phyloP scores from a whole-genome alignment of 2,113 vertebrate species.

The Alosa alosa region DNA sequence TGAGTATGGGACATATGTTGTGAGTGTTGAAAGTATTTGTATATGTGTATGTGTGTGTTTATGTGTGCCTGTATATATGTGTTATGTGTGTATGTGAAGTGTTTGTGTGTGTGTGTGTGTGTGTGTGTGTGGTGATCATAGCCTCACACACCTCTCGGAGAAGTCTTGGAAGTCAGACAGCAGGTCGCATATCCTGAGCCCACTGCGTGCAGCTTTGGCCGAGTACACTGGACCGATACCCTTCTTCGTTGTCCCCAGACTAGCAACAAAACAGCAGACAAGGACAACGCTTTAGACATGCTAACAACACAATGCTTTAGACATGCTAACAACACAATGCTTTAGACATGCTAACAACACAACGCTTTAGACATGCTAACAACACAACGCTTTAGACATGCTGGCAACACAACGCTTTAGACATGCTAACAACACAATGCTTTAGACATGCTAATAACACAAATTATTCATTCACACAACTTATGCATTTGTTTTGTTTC shows the following conservation, averaged over 20 bases:
- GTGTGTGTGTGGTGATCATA: neutral
- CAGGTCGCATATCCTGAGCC: constrained; percentile 96
- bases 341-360: neutral
- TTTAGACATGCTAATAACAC: too few relatives aligned
- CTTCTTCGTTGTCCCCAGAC: constrained; percentile 96
- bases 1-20: neutral
- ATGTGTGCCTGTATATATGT: neutral
- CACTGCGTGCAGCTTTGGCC: constrained; percentile 92
- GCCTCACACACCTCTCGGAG: constrained; percentile 82
- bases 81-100: neutral
- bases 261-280: constrained; percentile 59
- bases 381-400: neutral
- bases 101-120: neutral
- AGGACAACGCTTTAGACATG: neutral
- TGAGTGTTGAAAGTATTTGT: neutral
- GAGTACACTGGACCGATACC: constrained; percentile 97
- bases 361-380: neutral
- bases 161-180: constrained; percentile 91
- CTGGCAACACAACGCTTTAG: too few relatives aligned
- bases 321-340: neutral
- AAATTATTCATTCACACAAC: neutral
- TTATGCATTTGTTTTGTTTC: too few relatives aligned
- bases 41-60: neutral
- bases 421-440: too few relatives aligned
- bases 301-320: neutral